Base-by-base conservation (phyloP, 2,888 invertebrate species). In the Tachina grossa region DNA sequence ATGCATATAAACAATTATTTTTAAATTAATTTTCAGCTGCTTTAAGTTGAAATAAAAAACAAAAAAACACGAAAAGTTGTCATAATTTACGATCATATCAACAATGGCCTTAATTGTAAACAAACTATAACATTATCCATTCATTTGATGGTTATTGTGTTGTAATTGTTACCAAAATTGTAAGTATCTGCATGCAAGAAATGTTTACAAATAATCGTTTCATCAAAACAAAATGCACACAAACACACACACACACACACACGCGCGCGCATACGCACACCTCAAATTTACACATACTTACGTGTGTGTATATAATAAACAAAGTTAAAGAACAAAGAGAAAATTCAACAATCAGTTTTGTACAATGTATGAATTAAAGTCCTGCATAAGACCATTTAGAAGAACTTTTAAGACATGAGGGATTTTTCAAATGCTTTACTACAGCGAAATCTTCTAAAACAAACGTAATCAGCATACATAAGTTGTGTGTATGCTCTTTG, bases 41-140 rank as follows among this genome's bases (percentile, higher is more conserved):
- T n/a, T 43, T 14, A 43, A 6, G 19, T 4, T 19, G 19, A 16
- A 53, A 53, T 16, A 0, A 13, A 65, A 19, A 63, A n/a, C 2
- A 22, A 22, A 22, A 22, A 22, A 31, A 31, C 9, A 45, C 14
- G 14, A 47, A 66, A 68, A 66, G 74, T 55, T 85, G 85, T 85
- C 85, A 85, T 85, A 85, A 85, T 83, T 85, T 85, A 85, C 61
- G 85, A 80, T 72, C 79, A 68, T 61, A 63, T 49, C 72, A 76
- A 72, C 61, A 63, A 76, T 72, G 66, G 19, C 13, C 47, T 61
- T 75, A 82, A 71, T 82, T 85, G 66, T 82, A 85, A 82, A 82
- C 78, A 65, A 76, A 72, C 63, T 43, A 53, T 66, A 78, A 65
- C 39, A 75, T 81, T 68, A 57, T 43, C 39, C 55, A 61, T 61